phyloP scores from a whole-genome alignment of 1,140 invertebrate species.

The Druon quercuslanigerum region DNA sequence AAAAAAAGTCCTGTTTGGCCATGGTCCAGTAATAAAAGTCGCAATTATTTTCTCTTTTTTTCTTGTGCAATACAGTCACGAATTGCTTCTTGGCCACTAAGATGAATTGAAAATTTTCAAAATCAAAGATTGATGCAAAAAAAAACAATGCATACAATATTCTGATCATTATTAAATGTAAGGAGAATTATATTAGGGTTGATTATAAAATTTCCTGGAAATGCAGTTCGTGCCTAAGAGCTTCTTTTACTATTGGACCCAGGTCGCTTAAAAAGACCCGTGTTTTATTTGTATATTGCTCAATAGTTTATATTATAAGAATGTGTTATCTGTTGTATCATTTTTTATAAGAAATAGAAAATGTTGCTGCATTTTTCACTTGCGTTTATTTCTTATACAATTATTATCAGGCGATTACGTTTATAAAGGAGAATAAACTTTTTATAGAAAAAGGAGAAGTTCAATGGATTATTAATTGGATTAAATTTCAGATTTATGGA shows the following conservation, averaged over 20 bases:
- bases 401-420: conserved; percentile 17
- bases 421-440: conserved; percentile 18
- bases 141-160: not conserved
- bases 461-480: conserved; percentile 7
- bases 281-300: conserved; percentile 77
- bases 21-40: conserved; percentile 70
- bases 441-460: conserved; percentile 16
- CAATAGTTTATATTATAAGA: conserved; percentile 75
- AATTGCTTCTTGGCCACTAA: not conserved
- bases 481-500: not conserved
- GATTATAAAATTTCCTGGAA: conserved; percentile 31
- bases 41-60: conserved; percentile 40
- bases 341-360: conserved; percentile 76
- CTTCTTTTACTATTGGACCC: conserved; percentile 73
- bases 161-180: conserved; percentile 32
- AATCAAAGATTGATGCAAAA: not conserved
- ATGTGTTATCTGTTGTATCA: conserved; percentile 76
- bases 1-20: conserved; percentile 55
- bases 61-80: conserved; percentile 38
- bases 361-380: conserved; percentile 73
- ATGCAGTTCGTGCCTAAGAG: conserved; percentile 51
- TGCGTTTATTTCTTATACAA: conserved; percentile 39
- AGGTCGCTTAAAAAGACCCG: conserved; percentile 65
- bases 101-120: not conserved
- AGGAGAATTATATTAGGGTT: conserved; percentile 40